These are phyloP conservation scores for Crossocerus cetratus DNA, from an alignment of 2,888 invertebrate species.

Conservation along the genomic window DNA sequence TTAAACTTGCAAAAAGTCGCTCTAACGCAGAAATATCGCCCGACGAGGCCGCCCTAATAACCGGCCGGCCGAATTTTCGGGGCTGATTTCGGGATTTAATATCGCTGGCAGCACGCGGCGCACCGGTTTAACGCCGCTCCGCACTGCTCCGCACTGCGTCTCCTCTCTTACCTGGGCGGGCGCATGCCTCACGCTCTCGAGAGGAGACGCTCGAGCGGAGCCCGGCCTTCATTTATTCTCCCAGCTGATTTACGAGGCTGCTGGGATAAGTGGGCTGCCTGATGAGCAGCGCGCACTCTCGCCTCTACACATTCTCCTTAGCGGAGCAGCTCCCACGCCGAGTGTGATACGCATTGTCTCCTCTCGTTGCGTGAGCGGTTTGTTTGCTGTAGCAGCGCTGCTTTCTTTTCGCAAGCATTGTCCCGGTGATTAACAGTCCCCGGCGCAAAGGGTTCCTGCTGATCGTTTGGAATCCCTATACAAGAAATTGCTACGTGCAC, in stretches of 20 bases:
- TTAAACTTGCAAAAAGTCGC: slow-evolving; percentile 41
- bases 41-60: slow-evolving; percentile 19
- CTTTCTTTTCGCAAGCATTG: too few relatives aligned
- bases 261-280: slow-evolving; percentile 53
- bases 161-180: slow-evolving; percentile 21
- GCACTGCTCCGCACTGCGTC: not conserved
- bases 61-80: slow-evolving; percentile 14
- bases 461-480: too few relatives aligned
- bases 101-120: slow-evolving; percentile 8
- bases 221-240: slow-evolving; percentile 50
- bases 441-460: too few relatives aligned
- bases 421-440: too few relatives aligned
- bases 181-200: slow-evolving; percentile 8
- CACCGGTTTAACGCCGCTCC: not conserved
- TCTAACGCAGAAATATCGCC: slow-evolving; percentile 24
- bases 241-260: slow-evolving; percentile 53
- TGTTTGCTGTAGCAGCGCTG: too few relatives aligned
- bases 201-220: slow-evolving; percentile 6
- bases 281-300: slow-evolving; percentile 42
- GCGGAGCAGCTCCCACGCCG: slow-evolving; percentile 29
- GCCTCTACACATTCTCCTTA: slow-evolving; percentile 23
- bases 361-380: too few relatives aligned
- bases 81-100: slow-evolving; percentile 25
- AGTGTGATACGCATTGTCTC: slow-evolving; percentile 38
- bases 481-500: too few relatives aligned